phyloP scores from a whole-genome alignment of 2,797 vertebrate genomes.

The Clangula hyemalis region DNA sequence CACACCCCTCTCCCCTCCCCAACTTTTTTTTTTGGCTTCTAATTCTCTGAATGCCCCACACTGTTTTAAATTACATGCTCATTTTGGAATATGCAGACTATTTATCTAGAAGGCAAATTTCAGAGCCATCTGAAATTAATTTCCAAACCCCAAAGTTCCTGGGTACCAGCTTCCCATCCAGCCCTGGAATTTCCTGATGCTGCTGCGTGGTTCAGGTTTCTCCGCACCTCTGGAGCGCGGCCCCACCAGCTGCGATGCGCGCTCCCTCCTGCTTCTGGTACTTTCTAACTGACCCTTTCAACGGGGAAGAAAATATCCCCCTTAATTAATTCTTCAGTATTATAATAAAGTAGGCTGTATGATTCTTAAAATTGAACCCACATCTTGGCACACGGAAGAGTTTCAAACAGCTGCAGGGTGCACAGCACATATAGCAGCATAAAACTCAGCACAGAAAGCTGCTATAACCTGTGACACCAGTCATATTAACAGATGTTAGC shows the following conservation, averaged over 20 bases:
- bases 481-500: background rate
- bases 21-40: conserved; percentile 27
- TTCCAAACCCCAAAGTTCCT: conserved; percentile 66
- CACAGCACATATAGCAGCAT: background rate
- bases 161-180: conserved; percentile 73
- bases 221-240: background rate
- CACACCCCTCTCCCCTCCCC: background rate
- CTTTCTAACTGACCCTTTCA: background rate
- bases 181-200: conserved; percentile 70
- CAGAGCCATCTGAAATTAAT: conserved; percentile 74
- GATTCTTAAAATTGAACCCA: background rate
- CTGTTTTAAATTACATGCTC: conserved; percentile 73
- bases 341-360: background rate
- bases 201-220: conserved; percentile 23
- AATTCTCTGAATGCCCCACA: conserved; percentile 25
- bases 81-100: conserved; percentile 52
- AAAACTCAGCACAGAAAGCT: background rate
- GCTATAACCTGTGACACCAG: background rate
- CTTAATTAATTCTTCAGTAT: background rate
- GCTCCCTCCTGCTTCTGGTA: background rate
- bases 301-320: background rate
- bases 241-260: background rate
- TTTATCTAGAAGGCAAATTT: conserved; percentile 72
- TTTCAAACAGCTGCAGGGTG: background rate
- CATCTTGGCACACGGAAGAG: fast-evolving